Conservation (phyloP, 2,888 invertebrate genomes). For the Matsumyia berberina region DNA sequence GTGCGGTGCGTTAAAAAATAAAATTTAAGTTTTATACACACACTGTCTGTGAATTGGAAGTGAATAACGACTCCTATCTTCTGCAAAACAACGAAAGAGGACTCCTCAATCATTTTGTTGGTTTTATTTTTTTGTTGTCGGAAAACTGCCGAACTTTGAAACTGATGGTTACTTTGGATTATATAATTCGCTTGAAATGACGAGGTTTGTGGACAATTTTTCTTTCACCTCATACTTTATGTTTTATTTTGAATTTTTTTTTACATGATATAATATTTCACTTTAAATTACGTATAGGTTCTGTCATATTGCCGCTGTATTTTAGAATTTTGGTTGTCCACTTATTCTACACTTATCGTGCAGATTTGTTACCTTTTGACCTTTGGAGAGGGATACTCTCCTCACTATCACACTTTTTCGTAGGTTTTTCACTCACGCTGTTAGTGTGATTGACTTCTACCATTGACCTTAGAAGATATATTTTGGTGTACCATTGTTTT, state of each 20-base stretch:
- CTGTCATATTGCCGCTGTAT: too few species aligned
- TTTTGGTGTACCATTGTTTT: too few species aligned
- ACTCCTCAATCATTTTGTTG: conserved; percentile 4
- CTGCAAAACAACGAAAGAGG: conserved; percentile 27
- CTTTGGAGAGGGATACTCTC: too few species aligned
- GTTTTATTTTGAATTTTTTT: neutral
- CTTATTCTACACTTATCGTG: too few species aligned
- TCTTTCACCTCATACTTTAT: conserved; percentile 3
- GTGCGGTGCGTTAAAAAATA: conserved; percentile 24
- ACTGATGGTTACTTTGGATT: conserved; percentile 76
- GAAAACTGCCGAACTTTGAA: conserved; percentile 61
- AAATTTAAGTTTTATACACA: conserved; percentile 9
- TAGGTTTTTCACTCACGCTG: too few species aligned
- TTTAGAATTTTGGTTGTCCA: too few species aligned
- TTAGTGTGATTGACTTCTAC: too few species aligned
- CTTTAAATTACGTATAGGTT: too few species aligned
- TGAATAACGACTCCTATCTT: conserved; percentile 45
- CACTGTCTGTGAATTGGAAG: conserved; percentile 31
- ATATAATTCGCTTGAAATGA: conserved; percentile 71
- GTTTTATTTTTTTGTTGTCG: conserved; percentile 19
- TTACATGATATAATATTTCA: neutral
- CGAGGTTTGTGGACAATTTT: conserved; percentile 59
- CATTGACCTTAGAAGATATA: too few species aligned
- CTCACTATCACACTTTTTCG: too few species aligned
- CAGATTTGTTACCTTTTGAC: too few species aligned